Conservation (phyloP, 2,888 invertebrate species). For the Cecidostiba fungosa region DNA sequence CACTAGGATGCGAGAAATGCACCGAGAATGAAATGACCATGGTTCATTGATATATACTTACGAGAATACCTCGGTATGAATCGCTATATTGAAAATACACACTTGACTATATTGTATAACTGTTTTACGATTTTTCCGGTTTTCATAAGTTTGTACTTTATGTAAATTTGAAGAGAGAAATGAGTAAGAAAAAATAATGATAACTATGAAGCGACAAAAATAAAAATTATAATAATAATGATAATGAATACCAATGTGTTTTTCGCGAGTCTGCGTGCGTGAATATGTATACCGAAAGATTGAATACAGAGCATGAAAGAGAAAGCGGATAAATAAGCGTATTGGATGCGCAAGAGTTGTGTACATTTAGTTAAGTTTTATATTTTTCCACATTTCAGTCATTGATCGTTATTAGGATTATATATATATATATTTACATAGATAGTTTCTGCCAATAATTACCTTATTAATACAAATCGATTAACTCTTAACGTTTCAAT, state of each 20-base stretch:
- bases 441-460: slow-evolving; percentile 67
- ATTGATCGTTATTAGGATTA: slow-evolving; percentile 78
- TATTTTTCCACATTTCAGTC: slow-evolving; percentile 79
- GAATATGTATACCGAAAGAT: slow-evolving; percentile 20
- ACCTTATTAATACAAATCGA: slow-evolving; percentile 57
- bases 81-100: slow-evolving; percentile 68
- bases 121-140: slow-evolving; percentile 77
- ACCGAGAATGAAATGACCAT: slow-evolving; percentile 34
- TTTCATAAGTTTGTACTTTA: slow-evolving; percentile 80
- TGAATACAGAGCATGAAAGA: slow-evolving; percentile 65
- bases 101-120: slow-evolving; percentile 69
- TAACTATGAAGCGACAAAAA: slow-evolving; percentile 54
- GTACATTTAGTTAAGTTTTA: slow-evolving; percentile 80
- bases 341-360: slow-evolving; percentile 71
- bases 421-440: slow-evolving; percentile 64
- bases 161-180: slow-evolving; percentile 76
- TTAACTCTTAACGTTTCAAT: slow-evolving; percentile 41
- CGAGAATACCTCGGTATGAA: slow-evolving; percentile 69
- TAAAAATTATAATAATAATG: slow-evolving; percentile 46
- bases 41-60: slow-evolving; percentile 69
- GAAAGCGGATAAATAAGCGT: slow-evolving; percentile 58
- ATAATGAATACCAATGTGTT: slow-evolving; percentile 60
- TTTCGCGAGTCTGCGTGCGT: slow-evolving; percentile 35
- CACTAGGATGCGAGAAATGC: neutral
- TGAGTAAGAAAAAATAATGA: slow-evolving; percentile 54